These are phyloP conservation scores for Epinephelus fuscoguttatus DNA, from an alignment of 2,113 vertebrate species.

Conservation along the genomic window DNA sequence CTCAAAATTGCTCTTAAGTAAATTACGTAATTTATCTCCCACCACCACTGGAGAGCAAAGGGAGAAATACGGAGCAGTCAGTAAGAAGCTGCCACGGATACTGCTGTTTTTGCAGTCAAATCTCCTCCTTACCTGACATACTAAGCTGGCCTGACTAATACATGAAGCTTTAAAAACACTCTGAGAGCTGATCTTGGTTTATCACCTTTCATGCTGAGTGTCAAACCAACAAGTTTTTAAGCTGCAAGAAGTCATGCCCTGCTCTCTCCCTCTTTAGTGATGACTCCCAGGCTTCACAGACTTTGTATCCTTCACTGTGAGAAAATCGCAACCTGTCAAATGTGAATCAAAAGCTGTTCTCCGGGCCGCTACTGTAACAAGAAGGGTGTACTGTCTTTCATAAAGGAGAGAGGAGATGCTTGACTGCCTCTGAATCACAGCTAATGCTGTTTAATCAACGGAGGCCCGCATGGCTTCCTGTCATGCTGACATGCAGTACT, in stretches of 20 bases:
- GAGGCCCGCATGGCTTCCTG: conserved; percentile 28
- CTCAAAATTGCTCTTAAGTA: background rate
- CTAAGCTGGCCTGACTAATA: conserved; percentile 66
- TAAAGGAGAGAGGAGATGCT: conserved; percentile 18
- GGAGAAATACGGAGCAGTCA: background rate
- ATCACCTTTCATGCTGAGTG: conserved; percentile 43
- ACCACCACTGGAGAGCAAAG: background rate
- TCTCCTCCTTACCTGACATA: conserved; percentile 30
- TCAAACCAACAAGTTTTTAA: conserved; percentile 65
- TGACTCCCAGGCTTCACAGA: conserved; percentile 22
- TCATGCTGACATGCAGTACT: conserved; percentile 33
- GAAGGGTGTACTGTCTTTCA: conserved; percentile 17
- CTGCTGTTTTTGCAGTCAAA: conserved; percentile 51
- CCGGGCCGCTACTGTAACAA: conserved; percentile 14
- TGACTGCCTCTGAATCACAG: conserved; percentile 34
- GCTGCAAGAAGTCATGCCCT: conserved; percentile 33
- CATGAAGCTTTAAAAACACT: conserved; percentile 52
- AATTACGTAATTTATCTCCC: background rate
- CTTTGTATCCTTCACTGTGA: conserved; percentile 30
- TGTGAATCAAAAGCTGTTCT: conserved; percentile 41
- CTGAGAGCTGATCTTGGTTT: conserved; percentile 54
- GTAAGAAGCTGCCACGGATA: conserved; percentile 16
- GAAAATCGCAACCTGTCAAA: conserved; percentile 46
- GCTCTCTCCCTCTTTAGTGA: conserved; percentile 27
- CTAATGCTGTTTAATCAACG: conserved; percentile 38